Evolutionary conservation across 1,140 invertebrate species (phyloP), one percentile per base, ranked within the genome.

Genomic region (Rhagoletis pomonella): DNA sequence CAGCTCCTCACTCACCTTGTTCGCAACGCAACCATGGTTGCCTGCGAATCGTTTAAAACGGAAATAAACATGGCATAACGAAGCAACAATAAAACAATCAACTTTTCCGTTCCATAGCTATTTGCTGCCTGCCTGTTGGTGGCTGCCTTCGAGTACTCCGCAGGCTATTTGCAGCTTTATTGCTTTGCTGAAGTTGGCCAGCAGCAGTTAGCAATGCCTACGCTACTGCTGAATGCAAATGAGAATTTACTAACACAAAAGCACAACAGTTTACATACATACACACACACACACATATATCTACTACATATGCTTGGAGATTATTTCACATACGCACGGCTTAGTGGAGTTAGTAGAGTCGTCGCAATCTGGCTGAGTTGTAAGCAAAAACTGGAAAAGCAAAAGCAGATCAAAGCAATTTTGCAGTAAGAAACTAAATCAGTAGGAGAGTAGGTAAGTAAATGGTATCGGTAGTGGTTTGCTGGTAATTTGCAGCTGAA

Each of bases 81-180:
- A 77, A 55, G n/a, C 73, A 67, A 39, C 29, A 67, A 0, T 67
- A 67, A 67, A 67, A 39, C 64, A 29, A 47, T 77, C 73, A 77
- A n/a, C 47, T 55, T 17, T 44, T 44, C 73, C 47, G 5, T n/a
- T 77, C 39, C 3, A 2, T 44, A 55, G 17, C 17, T 9, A 17
- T 9, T 77, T 29, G 17, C 47, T 50, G 73, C 0, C 3, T 55
- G 73, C 10, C 29, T 39, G 6, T 73, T 17, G 42, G 1, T 9
- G 12, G 12, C 60, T 44, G 67, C 10, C 67, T 47, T 69, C 67
- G 42, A 17, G 10, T 10, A 69, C 29, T 69, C 42, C 10, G 67
- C 67, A 69, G 67, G 67, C 67, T 69, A 1, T 10, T 67, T 77
- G 73, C 2, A 50, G 47, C 73, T 77, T 47, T 19, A 55, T 19